Conservation (phyloP, 92 coral and sea anemone genomes). For the Porites lobata region DNA sequence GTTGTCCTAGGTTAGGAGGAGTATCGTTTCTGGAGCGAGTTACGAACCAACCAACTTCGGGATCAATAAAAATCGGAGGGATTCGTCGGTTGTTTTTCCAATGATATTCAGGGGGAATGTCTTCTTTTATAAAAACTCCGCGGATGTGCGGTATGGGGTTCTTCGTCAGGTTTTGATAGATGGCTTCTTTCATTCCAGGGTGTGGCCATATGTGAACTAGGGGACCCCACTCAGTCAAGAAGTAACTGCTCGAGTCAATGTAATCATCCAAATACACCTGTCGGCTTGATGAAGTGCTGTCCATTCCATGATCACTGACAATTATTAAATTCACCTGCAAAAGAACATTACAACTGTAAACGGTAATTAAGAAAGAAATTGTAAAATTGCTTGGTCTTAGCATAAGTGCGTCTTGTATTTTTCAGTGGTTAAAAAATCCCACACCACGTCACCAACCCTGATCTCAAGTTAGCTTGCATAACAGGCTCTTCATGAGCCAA, state of each 20-base stretch:
- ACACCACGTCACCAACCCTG: no score
- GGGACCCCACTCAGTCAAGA: conserved; percentile 53
- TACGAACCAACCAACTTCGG: conserved; percentile 80
- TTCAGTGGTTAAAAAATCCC: no score
- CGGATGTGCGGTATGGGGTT: conserved; percentile 66
- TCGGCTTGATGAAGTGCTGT: conserved; percentile 70
- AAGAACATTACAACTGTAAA: background rate
- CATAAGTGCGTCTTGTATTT: no score
- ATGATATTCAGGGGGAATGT: conserved; percentile 82
- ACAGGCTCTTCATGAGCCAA: no score
- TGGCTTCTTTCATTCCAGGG: conserved; percentile 65
- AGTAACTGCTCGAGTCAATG: conserved; percentile 64
- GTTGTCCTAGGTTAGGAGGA: conserved; percentile 31
- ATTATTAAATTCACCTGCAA: conserved; percentile 72
- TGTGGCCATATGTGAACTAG: conserved; percentile 81
- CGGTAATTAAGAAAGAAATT: no score
- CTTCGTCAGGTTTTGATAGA: conserved; percentile 80
- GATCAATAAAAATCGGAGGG: conserved; percentile 85
- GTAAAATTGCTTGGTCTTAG: no score
- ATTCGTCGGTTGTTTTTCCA: conserved; percentile 92
- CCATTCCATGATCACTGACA: conserved; percentile 92
- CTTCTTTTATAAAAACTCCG: conserved; percentile 76
- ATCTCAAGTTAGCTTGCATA: no score
- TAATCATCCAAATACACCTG: conserved; percentile 77
- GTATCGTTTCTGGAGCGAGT: conserved; percentile 46